phyloP scores from a whole-genome alignment of 2,888 invertebrate species.

The Cepaea hortensis region DNA sequence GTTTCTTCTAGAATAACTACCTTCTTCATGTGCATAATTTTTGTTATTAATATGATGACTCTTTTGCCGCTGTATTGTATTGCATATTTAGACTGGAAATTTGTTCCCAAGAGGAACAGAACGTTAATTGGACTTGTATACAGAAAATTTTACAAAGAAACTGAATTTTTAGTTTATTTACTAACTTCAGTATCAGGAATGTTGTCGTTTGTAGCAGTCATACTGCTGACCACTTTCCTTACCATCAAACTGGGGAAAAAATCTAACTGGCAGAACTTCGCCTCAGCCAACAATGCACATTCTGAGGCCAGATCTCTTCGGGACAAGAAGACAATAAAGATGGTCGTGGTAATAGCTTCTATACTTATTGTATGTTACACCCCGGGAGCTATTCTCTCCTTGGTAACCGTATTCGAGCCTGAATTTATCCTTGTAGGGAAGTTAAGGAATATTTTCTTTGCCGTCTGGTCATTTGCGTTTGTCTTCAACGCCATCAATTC shows the following conservation, averaged over 20 bases:
- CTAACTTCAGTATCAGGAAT: background rate
- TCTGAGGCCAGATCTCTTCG: background rate
- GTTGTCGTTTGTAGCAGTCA: conserved; percentile 1
- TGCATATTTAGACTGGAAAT: conserved; percentile 24
- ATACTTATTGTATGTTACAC: conserved; percentile 19
- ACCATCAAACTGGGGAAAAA: background rate
- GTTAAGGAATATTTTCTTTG: conserved; percentile 5
- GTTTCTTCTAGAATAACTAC: conserved; percentile 15
- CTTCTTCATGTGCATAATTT: background rate
- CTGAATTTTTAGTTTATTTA: background rate
- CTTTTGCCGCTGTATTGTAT: conserved; percentile 24
- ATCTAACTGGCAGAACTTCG: background rate
- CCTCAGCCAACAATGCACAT: background rate
- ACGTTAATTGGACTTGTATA: conserved; percentile 24
- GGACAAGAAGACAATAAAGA: conserved; percentile 21
- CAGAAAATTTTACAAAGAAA: background rate
- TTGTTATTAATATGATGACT: background rate
- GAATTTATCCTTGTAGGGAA: background rate
- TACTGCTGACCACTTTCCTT: background rate
- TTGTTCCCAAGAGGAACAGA: conserved; percentile 27
- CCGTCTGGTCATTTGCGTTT: conserved; percentile 18
- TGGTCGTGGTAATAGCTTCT: conserved; percentile 10
- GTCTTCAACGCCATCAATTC: conserved; percentile 10
- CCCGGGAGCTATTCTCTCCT: background rate
- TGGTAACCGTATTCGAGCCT: conserved; percentile 15